Evolutionary conservation across 2,113 vertebrate genomes (phyloP).

Genomic region (Baryphthengus martii): DNA sequence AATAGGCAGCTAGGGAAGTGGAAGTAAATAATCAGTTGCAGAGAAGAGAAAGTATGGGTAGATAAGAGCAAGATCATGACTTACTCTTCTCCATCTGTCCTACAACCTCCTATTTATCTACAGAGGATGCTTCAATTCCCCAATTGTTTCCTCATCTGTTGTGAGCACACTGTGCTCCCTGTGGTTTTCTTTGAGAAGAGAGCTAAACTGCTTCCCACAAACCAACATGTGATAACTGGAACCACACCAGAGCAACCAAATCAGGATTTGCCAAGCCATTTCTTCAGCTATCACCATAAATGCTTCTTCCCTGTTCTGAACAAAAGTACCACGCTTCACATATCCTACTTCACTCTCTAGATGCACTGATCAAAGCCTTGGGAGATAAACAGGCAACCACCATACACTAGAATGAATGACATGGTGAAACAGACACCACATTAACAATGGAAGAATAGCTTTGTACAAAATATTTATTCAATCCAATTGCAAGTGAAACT

Average conservation of each 20-base stretch:
- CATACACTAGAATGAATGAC: background rate
- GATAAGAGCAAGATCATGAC: background rate
- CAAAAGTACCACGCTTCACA: background rate
- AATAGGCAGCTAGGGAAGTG: background rate
- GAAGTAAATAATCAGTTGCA: background rate
- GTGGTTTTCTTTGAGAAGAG: background rate
- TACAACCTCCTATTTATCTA: background rate
- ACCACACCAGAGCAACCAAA: constrained; percentile 19
- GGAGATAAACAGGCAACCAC: background rate
- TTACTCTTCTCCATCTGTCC: background rate
- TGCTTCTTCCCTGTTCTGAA: background rate
- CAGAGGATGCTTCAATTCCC: background rate
- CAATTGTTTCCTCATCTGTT: background rate
- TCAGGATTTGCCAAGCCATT: background rate
- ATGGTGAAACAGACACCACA: fast-evolving
- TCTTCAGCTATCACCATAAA: background rate
- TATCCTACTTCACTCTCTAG: background rate
- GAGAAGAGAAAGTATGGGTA: background rate
- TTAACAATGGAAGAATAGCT: background rate
- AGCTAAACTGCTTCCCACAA: constrained; percentile 29
- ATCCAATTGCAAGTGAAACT: background rate
- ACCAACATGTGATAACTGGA: background rate
- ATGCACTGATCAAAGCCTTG: background rate
- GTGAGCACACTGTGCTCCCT: background rate
- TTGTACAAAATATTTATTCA: background rate